Evolutionary conservation across 2,797 vertebrate species (phyloP).

Genomic region (Hemitrygon akajei): DNA sequence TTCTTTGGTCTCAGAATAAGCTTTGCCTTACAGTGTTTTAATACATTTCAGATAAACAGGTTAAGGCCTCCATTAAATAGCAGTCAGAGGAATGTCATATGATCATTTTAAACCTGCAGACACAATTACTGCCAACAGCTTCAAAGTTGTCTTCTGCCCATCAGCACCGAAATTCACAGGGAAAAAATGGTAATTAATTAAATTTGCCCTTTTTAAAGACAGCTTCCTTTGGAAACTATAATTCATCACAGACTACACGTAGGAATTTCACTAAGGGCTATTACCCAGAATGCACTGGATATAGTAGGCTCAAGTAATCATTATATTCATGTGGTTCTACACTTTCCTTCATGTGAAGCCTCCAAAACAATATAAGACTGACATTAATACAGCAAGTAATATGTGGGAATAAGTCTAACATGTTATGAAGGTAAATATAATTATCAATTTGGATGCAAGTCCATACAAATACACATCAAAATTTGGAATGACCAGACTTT

Average conservation of each 20-base stretch:
- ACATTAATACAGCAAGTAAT: too few relatives aligned
- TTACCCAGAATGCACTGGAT: neutral
- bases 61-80: neutral
- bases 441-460: neutral
- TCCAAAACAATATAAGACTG: neutral
- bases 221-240: constrained; percentile 22
- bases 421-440: neutral
- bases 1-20: neutral
- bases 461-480: neutral
- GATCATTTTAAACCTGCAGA: constrained; percentile 9
- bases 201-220: neutral
- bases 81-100: neutral
- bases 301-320: neutral
- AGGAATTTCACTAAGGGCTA: neutral
- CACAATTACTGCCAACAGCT: neutral
- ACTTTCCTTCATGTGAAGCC: neutral
- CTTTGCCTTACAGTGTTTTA: neutral
- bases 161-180: neutral
- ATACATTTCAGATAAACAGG: neutral
- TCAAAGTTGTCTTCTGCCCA: neutral
- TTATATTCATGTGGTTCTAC: neutral
- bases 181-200: neutral
- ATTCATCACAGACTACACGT: neutral
- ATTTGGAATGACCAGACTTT: neutral
- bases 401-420: too few relatives aligned